phyloP scores from a whole-genome alignment of 1,140 invertebrate species.

The Tenebrio molitor region DNA sequence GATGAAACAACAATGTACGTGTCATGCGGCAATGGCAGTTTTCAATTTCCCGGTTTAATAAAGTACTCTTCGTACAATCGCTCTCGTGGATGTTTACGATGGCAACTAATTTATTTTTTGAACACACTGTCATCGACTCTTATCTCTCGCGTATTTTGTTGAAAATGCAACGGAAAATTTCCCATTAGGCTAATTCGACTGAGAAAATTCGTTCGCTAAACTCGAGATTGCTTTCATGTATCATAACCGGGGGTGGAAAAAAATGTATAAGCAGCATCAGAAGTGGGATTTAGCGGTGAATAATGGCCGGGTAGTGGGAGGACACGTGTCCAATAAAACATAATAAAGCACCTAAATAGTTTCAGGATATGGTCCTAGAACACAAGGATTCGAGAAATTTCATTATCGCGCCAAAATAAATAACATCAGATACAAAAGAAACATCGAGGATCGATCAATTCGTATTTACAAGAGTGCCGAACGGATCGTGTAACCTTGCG shows the following conservation, averaged over 20 bases:
- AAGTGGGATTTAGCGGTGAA: too few relatives aligned
- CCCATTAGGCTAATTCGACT: slow-evolving; percentile 23
- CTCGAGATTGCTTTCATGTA: slow-evolving; percentile 28
- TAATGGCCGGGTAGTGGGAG: neutral
- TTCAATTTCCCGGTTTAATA: slow-evolving; percentile 44
- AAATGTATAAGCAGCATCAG: neutral
- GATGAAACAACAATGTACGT: slow-evolving; percentile 41
- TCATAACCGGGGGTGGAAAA: slow-evolving; percentile 1
- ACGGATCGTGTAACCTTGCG: neutral
- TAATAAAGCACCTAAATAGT: slow-evolving; percentile 15
- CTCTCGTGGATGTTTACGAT: slow-evolving; percentile 43
- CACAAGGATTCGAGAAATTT: slow-evolving; percentile 13
- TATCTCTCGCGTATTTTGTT: slow-evolving; percentile 24
- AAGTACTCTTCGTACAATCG: slow-evolving; percentile 39
- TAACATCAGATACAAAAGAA: slow-evolving; percentile 5
- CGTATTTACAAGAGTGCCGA: neutral
- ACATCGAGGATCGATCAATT: slow-evolving; percentile 31
- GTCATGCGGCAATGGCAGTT: slow-evolving; percentile 45
- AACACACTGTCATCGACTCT: slow-evolving; percentile 32
- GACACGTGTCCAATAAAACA: slow-evolving; percentile 25
- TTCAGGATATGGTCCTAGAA: neutral
- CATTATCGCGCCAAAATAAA: slow-evolving; percentile 19
- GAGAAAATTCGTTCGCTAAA: slow-evolving; percentile 14
- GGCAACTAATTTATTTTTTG: slow-evolving; percentile 46
- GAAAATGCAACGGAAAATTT: slow-evolving; percentile 12